phyloP scores from a whole-genome alignment of 2,113 vertebrate genomes.

The Progne subis region DNA sequence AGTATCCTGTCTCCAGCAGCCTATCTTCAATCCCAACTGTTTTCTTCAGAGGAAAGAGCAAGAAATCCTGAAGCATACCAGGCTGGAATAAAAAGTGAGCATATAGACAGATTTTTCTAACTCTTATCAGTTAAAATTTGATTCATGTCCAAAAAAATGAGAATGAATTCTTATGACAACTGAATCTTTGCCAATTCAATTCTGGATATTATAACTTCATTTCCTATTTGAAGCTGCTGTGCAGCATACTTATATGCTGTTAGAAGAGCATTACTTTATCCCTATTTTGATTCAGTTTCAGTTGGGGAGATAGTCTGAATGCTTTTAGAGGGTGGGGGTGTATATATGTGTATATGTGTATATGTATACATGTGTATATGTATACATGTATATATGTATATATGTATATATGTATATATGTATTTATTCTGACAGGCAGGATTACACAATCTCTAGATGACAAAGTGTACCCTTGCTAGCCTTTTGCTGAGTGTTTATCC shows the following conservation, averaged over 20 bases:
- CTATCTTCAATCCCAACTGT: not conserved
- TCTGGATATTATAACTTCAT: not conserved
- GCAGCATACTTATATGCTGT: not conserved
- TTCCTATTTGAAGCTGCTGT: not conserved
- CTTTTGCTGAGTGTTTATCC: not conserved
- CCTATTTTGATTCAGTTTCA: not conserved
- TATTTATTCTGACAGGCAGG: not conserved
- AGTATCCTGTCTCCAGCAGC: not conserved
- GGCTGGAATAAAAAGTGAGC: not conserved
- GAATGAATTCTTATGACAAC: not conserved
- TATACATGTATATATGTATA: too few relatives aligned
- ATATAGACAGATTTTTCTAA: not conserved
- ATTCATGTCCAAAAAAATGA: not conserved
- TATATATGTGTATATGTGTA: not conserved
- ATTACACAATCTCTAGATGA: not conserved
- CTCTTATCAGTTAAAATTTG: not conserved
- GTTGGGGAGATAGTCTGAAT: not conserved
- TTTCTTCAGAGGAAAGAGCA: not conserved
- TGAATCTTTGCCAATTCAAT: not conserved
- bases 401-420: too few relatives aligned
- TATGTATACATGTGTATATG: too few relatives aligned
- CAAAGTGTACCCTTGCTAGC: not conserved
- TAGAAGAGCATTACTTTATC: not conserved
- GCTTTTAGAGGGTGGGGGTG: not conserved
- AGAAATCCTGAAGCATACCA: not conserved